Conservation (phyloP, 2,888 invertebrate species). For the Endomychus coccineus region DNA sequence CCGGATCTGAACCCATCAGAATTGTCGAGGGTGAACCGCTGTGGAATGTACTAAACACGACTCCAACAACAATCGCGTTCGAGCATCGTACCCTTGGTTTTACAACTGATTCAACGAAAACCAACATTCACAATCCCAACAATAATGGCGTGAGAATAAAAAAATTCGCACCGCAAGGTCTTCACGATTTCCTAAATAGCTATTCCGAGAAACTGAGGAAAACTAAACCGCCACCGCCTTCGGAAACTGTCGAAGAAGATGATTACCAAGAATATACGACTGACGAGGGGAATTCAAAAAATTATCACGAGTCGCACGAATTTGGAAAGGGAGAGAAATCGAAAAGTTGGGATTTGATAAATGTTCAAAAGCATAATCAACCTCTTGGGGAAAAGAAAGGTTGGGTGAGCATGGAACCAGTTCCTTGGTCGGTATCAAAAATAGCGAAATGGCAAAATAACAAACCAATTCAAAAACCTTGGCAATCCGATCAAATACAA, state of each 20-base stretch:
- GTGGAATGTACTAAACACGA: conserved; percentile 20
- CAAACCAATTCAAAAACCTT: conserved; percentile 41
- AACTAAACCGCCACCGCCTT: conserved; percentile 10
- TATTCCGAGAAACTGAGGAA: conserved; percentile 45
- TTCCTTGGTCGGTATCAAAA: conserved; percentile 74
- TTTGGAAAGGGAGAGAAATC: conserved; percentile 36
- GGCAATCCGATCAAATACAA: conserved; percentile 19
- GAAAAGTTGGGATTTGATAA: conserved; percentile 49
- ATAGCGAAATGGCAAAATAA: conserved; percentile 69
- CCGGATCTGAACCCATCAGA: conserved; percentile 50
- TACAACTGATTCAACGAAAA: conserved; percentile 18
- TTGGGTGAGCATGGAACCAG: conserved; percentile 70
- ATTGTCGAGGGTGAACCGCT: conserved; percentile 48
- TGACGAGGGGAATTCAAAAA: conserved; percentile 14
- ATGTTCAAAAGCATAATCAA: conserved; percentile 48
- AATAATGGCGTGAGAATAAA: conserved; percentile 30
- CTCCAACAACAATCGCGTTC: conserved; percentile 6
- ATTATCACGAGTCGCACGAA: conserved; percentile 8
- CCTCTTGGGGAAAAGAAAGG: conserved; percentile 64
- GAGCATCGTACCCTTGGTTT: conserved; percentile 34
- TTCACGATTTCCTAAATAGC: conserved; percentile 55
- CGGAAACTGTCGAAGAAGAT: conserved; percentile 8
- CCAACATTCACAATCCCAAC: conserved; percentile 26
- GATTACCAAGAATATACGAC: conserved; percentile 10
- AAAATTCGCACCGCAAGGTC: conserved; percentile 36